phyloP scores from a whole-genome alignment of 2,888 invertebrate species.

The Mylabris sibirica region DNA sequence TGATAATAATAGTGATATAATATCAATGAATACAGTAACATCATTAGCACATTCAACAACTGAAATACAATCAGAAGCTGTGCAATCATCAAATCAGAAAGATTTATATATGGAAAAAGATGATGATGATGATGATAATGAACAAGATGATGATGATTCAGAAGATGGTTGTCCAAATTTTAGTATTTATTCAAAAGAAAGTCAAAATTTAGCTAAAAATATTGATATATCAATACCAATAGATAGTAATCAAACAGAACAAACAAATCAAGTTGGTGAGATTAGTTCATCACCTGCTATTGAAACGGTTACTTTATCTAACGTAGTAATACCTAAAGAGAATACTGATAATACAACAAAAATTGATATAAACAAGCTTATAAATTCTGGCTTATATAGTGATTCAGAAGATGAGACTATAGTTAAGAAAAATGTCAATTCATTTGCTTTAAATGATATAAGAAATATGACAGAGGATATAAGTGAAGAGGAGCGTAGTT shows the following conservation, averaged over 20 bases:
- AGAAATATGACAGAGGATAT: conserved; percentile 70
- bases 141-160: conserved; percentile 64
- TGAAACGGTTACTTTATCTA: neutral
- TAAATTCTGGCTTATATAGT: conserved; percentile 49
- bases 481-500: conserved; percentile 74
- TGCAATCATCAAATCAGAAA: conserved; percentile 48
- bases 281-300: conserved; percentile 38
- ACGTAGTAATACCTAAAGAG: neutral
- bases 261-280: conserved; percentile 38
- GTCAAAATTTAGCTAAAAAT: conserved; percentile 75
- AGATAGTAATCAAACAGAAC: conserved; percentile 22
- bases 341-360: neutral
- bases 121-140: conserved; percentile 49
- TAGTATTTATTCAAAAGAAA: conserved; percentile 83
- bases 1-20: conserved; percentile 23
- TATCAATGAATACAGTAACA: conserved; percentile 16
- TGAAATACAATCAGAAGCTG: conserved; percentile 50
- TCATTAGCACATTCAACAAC: conserved; percentile 31
- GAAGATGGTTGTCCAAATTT: conserved; percentile 84
- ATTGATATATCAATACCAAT: conserved; percentile 53
- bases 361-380: conserved; percentile 4
- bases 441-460: conserved; percentile 55
- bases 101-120: neutral
- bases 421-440: conserved; percentile 46
- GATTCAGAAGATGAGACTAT: conserved; percentile 59